These are phyloP conservation scores for Amblyraja radiata DNA, from an alignment of 2,797 vertebrate genomes.

Conservation along the genomic window DNA sequence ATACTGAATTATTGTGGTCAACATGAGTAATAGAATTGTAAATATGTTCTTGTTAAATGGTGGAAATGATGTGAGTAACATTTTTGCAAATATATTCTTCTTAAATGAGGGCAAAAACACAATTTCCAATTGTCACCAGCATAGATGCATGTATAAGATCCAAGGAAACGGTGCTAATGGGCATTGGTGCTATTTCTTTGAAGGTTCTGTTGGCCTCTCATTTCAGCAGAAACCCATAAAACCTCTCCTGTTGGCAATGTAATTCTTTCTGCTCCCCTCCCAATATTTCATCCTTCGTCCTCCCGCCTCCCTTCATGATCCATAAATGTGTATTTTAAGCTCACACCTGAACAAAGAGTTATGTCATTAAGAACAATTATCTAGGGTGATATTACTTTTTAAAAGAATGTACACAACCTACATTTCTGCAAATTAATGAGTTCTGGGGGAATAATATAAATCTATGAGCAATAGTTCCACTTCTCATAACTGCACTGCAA, in stretches of 20 bases:
- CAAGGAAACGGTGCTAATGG: not conserved
- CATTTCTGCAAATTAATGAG: not conserved
- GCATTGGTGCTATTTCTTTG: not conserved
- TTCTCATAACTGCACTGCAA: not conserved
- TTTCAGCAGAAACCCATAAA: no score
- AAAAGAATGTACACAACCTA: not conserved
- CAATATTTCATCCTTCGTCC: not conserved
- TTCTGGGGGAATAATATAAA: not conserved
- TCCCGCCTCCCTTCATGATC: not conserved
- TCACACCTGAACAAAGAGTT: not conserved
- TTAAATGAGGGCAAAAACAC: not conserved
- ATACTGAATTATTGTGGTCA: not conserved
- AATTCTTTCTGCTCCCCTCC: not conserved
- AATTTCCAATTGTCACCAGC: not conserved
- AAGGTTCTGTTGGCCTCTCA: not conserved
- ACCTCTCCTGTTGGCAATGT: no score
- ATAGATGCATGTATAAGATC: not conserved
- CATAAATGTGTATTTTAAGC: not conserved
- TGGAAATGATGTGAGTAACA: not conserved
- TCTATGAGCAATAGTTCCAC: slow-evolving; percentile 6
- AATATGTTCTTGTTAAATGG: not conserved
- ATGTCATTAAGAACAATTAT: slow-evolving; percentile 7
- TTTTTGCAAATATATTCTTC: not conserved
- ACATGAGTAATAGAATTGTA: not conserved
- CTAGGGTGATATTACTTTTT: not conserved